Base-by-base conservation (phyloP, 2,113 vertebrate genomes). In the Dolichallabes microphthalmus region DNA sequence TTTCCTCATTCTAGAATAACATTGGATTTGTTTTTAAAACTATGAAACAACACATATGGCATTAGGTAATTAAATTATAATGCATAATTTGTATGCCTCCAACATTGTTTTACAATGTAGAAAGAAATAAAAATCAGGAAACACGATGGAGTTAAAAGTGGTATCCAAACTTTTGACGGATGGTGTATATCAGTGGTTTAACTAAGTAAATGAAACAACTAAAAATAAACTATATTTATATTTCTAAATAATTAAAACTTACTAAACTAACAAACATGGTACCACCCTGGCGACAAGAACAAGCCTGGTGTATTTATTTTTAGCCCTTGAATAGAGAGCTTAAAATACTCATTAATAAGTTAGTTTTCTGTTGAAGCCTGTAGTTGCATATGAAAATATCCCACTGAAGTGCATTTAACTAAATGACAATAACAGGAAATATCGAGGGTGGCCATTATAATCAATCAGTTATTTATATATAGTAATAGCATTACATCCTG, bases 371-470 rank as follows among this genome's bases (percentile, higher is more conserved):
- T 69, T 30, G 32, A 69, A 71, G 39, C 39, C 66, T 69, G 30
- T 68, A 15, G 27, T 6, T 39, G 32, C 10, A 19, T 71, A 22
- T 71, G 9, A 71, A 71, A 39, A 71, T 20, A 39, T 39, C 32
- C 2, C 17, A 39, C 4, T 50, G 69, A 84, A 50, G 58, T 58
- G 50, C 19, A 50, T 60, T 57, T 10, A 68, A 64, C 73, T 85
- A 39, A 86, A 93, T 61, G 91, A 89, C 83, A 83, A 52, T 55
- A 69, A 53, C 35, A 82, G 78, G 60, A 64, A 80, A 61, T 63
- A 17, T 53, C 12, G 35, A 22, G 32, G 11, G 52, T 53, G 52
- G 4, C 60, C 32, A 71, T 30, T 64, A 61, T 83, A 69, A 79
- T 73, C 78, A 55, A 6, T 17, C 1, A 45, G 55, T 19, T 30